Conservation (phyloP, 2,113 vertebrate species). For the Corvus cornix region DNA sequence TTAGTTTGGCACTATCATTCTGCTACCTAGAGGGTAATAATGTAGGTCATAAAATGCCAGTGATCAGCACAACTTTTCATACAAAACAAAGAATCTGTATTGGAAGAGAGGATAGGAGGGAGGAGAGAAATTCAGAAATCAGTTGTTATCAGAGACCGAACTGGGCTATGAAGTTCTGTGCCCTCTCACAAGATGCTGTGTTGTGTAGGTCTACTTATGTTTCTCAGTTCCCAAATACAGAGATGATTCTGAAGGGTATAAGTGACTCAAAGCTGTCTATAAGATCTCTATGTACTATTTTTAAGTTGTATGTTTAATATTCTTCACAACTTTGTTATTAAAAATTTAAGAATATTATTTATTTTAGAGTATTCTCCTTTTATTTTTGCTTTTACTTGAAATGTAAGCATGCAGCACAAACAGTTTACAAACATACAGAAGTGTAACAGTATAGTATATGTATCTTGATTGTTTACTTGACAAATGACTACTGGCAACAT, state of each 20-base stretch:
- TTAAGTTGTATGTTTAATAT: neutral
- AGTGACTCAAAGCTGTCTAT: conserved; percentile 19
- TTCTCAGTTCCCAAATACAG: neutral
- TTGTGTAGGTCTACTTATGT: conserved; percentile 22
- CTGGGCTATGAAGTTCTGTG: neutral
- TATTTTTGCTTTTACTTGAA: conserved; percentile 13
- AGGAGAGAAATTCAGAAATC: conserved; percentile 30
- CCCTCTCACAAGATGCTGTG: neutral
- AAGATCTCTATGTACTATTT: neutral
- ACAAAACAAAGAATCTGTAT: conserved; percentile 69
- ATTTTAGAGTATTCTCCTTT: neutral
- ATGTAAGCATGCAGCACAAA: conserved; percentile 21
- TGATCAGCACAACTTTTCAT: conserved; percentile 70
- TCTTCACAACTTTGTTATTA: neutral
- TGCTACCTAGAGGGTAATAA: conserved; percentile 82
- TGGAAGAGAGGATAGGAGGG: conserved; percentile 20
- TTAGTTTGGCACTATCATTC: conserved; percentile 83
- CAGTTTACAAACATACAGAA: conserved; percentile 56
- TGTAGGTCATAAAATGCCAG: conserved; percentile 83
- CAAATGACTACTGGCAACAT: conserved; percentile 75
- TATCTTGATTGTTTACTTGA: conserved; percentile 73
- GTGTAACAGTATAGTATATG: conserved; percentile 2
- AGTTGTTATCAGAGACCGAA: conserved; percentile 33
- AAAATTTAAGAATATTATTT: conserved; percentile 10
- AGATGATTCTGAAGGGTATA: neutral